These are phyloP conservation scores for Dendrolimus punctatus DNA, from an alignment of 1,140 invertebrate species.

Conservation along the genomic window DNA sequence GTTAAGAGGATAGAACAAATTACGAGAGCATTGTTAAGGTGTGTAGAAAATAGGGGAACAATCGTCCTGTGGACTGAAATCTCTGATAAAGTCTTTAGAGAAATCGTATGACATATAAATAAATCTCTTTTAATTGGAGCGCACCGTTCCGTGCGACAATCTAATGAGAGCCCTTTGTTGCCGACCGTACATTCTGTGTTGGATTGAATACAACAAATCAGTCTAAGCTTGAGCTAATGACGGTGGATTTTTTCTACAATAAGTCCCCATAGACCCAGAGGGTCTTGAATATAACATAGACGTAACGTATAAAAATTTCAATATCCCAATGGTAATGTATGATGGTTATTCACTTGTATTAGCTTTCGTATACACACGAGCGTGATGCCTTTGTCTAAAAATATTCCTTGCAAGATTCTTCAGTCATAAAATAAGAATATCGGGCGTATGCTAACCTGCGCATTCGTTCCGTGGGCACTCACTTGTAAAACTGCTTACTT, in stretches of 20 bases:
- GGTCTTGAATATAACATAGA: slow-evolving; percentile 9
- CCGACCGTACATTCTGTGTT: slow-evolving; percentile 35
- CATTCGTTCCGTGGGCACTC: slow-evolving; percentile 31
- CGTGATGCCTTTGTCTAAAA: slow-evolving; percentile 8
- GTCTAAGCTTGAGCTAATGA: slow-evolving; percentile 28
- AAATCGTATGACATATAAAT: slow-evolving; percentile 50
- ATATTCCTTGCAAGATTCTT: slow-evolving; percentile 22
- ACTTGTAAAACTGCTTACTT: slow-evolving; percentile 42
- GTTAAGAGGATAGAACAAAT: slow-evolving; percentile 53
- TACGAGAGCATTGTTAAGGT: slow-evolving; percentile 53
- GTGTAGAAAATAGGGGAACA: slow-evolving; percentile 62
- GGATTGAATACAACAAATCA: slow-evolving; percentile 39
- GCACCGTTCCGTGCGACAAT: slow-evolving; percentile 43
- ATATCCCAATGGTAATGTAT: slow-evolving; percentile 7
- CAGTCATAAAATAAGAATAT: slow-evolving; percentile 33
- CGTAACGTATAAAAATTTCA: slow-evolving; percentile 9
- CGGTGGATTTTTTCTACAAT: slow-evolving; percentile 38
- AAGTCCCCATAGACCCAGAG: slow-evolving; percentile 17
- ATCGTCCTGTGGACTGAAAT: slow-evolving; percentile 57
- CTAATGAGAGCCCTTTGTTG: slow-evolving; percentile 50
- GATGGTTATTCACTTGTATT: too few relatives aligned
- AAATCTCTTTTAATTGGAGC: slow-evolving; percentile 64
- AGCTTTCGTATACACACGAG: too few relatives aligned
- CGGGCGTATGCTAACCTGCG: slow-evolving; percentile 27
- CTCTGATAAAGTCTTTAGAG: slow-evolving; percentile 57